Percentiles rank a stretch among this genome's conserved stretches.
These are phyloP conservation scores for Acyrthosiphon pisum DNA, from an alignment of 1,140 invertebrate genomes.

Conservation along the genomic window DNA sequence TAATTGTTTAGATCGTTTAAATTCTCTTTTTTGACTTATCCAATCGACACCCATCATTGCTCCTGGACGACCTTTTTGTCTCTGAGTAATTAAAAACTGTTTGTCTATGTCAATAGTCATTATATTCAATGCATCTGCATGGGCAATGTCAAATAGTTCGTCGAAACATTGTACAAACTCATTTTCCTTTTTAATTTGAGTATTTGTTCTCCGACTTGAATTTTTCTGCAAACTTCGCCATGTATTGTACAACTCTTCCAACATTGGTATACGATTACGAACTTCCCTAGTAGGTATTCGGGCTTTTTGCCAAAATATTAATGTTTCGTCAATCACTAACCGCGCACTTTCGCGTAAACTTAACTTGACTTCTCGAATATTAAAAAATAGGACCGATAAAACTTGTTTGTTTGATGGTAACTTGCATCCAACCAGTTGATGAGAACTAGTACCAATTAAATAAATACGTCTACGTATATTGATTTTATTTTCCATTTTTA, in stretches of 20 bases:
- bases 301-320: constrained; percentile 17
- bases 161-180: background rate
- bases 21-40: constrained; percentile 21
- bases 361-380: no score
- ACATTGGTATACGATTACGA: background rate
- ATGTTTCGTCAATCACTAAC: background rate
- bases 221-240: background rate
- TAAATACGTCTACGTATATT: background rate
- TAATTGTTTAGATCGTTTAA: constrained; percentile 44
- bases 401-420: background rate
- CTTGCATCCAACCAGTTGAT: constrained; percentile 58
- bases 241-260: background rate
- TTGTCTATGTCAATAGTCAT: background rate
- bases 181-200: background rate
- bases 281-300: background rate
- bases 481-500: background rate
- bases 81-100: background rate
- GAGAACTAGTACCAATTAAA: background rate
- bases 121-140: background rate
- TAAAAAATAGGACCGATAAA: no score
- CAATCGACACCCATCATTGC: constrained; percentile 15
- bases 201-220: background rate
- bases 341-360: no score
- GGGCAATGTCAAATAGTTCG: constrained; percentile 10
- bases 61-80: constrained; percentile 40